These are phyloP conservation scores for Gymnoscopelus microlampas DNA, from an alignment of 2,797 vertebrate species.

Conservation along the genomic window DNA sequence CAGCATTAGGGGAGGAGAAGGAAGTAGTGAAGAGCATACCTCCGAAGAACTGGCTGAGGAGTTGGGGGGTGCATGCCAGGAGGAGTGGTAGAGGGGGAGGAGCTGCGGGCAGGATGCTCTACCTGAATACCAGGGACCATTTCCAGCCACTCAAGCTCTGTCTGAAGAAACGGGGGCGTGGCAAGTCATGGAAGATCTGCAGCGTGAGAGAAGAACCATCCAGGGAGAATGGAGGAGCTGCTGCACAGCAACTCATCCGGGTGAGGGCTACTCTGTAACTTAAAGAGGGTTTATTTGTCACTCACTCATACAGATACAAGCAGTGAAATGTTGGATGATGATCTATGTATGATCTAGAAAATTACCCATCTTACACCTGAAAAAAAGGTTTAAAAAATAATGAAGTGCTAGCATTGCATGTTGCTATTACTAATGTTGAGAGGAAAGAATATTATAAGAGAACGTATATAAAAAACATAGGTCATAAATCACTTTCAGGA, in stretches of 20 bases:
- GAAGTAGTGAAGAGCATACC: slow-evolving; percentile 25
- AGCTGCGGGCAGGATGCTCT: slow-evolving; percentile 62
- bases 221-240: slow-evolving; percentile 15
- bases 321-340: too few relatives aligned
- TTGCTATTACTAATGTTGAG: too few relatives aligned
- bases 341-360: too few relatives aligned
- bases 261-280: slow-evolving; percentile 28
- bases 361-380: too few relatives aligned
- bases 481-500: too few relatives aligned
- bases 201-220: slow-evolving; percentile 12
- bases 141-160: slow-evolving; percentile 26
- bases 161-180: slow-evolving; percentile 18
- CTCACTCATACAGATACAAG: too few relatives aligned
- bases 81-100: slow-evolving; percentile 70
- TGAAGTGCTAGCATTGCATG: too few relatives aligned
- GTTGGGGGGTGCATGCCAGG: slow-evolving; percentile 19
- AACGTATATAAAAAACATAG: too few relatives aligned
- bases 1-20: slow-evolving; percentile 13
- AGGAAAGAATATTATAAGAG: too few relatives aligned
- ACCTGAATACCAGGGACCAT: slow-evolving; percentile 55
- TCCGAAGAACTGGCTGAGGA: slow-evolving; percentile 52
- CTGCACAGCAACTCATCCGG: slow-evolving; percentile 25
- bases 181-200: slow-evolving; percentile 42
- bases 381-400: too few relatives aligned
- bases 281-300: too few relatives aligned